Conservation (phyloP, 1,140 invertebrate genomes). For the Ctenoplectra terminalis region DNA sequence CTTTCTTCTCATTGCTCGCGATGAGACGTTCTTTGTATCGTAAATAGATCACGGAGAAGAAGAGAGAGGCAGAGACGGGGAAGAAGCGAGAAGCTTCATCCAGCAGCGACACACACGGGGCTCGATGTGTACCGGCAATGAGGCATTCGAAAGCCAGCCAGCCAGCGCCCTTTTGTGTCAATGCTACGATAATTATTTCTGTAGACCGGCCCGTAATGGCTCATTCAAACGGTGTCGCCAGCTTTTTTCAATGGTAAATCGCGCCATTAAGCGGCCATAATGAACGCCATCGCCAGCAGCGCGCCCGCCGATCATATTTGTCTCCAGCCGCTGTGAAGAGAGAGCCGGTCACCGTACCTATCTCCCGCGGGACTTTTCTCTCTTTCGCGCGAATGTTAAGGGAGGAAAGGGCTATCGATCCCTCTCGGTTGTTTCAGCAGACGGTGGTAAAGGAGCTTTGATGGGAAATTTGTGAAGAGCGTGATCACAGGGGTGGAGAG, state of each 20-base stretch:
- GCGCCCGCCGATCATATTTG: slow-evolving; percentile 55
- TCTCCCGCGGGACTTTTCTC: not conserved
- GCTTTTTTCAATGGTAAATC: slow-evolving; percentile 78
- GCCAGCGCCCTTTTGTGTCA: slow-evolving; percentile 61
- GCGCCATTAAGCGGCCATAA: slow-evolving; percentile 79
- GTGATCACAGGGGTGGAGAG: too few species aligned
- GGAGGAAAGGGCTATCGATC: not conserved
- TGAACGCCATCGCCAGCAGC: slow-evolving; percentile 70
- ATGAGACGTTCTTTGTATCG: slow-evolving; percentile 39
- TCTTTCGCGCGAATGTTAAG: not conserved
- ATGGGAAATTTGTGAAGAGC: not conserved
- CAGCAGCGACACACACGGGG: slow-evolving; percentile 26
- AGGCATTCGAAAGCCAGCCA: slow-evolving; percentile 54
- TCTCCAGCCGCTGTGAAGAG: slow-evolving; percentile 22
- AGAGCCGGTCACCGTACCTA: slow-evolving; percentile 42
- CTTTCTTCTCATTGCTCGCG: slow-evolving; percentile 5
- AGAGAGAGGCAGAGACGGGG: slow-evolving; percentile 46
- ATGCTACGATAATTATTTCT: slow-evolving; percentile 81
- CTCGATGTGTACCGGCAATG: slow-evolving; percentile 51
- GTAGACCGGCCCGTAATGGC: slow-evolving; percentile 79
- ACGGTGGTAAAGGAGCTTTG: slow-evolving; percentile 1
- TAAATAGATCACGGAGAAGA: slow-evolving; percentile 56
- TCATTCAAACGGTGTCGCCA: slow-evolving; percentile 80
- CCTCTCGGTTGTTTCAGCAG: not conserved
- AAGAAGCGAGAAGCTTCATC: slow-evolving; percentile 23